A percentile compares a stretch with the other conserved stretches of the same genome.
phyloP scores from a whole-genome alignment of 1,140 invertebrate genomes.

The Acromyrmex heyeri region DNA sequence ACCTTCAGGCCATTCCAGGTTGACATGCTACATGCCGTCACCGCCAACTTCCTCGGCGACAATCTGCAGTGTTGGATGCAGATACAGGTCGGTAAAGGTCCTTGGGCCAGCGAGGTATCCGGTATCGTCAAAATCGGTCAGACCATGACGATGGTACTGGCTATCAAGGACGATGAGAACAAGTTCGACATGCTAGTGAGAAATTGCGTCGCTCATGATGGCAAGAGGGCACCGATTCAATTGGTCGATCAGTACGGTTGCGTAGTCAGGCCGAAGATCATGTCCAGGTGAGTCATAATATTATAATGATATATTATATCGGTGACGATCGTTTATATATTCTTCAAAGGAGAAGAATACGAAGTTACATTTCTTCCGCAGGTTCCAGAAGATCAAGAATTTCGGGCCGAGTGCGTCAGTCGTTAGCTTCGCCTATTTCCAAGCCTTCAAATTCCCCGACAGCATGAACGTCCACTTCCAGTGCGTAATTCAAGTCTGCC shows the following conservation, averaged over 20 bases:
- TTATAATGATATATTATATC: background rate
- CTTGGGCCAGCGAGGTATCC: conserved; percentile 97
- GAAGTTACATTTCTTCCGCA: conserved; percentile 72
- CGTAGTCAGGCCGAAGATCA: conserved; percentile 96
- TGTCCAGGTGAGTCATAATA: conserved; percentile 88
- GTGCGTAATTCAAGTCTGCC: conserved; percentile 97
- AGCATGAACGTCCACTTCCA: conserved; percentile 99
- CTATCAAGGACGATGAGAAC: conserved; percentile 98
- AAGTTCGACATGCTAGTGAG: conserved; percentile 98
- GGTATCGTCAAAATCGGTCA: conserved; percentile 98
- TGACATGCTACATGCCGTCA: conserved; percentile 97
- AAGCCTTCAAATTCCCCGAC: conserved; percentile 98
- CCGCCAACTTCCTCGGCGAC: conserved; percentile 97
- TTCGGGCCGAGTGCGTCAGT: conserved; percentile 97
- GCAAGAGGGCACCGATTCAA: conserved; percentile 96
- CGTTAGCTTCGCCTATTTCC: conserved; percentile 98
- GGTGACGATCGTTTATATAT: background rate
- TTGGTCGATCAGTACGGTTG: conserved; percentile 97
- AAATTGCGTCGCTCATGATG: conserved; percentile 97
- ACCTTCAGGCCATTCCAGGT: conserved; percentile 97
- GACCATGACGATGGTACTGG: conserved; percentile 98
- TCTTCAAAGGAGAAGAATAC: background rate
- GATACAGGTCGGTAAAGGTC: conserved; percentile 97
- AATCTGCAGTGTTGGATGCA: conserved; percentile 99
- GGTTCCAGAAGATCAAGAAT: conserved; percentile 98